Base-by-base conservation (phyloP, 2,888 invertebrate genomes). In the Lasioglossum malachurum region DNA sequence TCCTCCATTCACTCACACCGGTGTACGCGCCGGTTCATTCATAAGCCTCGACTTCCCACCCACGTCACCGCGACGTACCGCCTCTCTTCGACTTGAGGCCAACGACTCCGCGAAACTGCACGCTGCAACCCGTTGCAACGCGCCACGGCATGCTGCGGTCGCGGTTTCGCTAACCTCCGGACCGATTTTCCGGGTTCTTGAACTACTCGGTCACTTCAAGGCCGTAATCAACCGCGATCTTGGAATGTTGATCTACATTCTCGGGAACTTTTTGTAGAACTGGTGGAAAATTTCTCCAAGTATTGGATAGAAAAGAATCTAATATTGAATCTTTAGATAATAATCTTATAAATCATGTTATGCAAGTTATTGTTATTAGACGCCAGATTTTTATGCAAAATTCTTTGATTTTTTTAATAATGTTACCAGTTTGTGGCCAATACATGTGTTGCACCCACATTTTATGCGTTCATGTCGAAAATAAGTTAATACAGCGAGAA, bases 11-110 rank as follows among this genome's bases (percentile, higher is more conserved):
- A 88, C 89, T 91, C 91, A 91, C 90, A 92, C 90, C 88, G 87
- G 72, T 86, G 91, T 90, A 91, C 91, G 91, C 86, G 89, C 81
- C 90, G 88, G 88, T 92, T 92, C 92, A 92, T 92, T 92, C 92
- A 92, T 89, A 90, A 92, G 89, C 73, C 89, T 88, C 90, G 83
- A 72, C 88, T 89, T 80, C 84, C 90, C 92, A 91, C 93, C 92
- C 92, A 92, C 92, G 93, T 90, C 88, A 87, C 77, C 78, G 83
- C 92, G 87, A 80, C 89, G 83, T 91, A 89, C 87, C 89, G 88
- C 90, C 89, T 87, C 89, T 88, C 87, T 85, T 85, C 82, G 85
- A 88, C 83, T 84, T 80, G 88, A 79, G 91, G 92, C 91, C 92
- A 91, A 92, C 87, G 89, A 91, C 90, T 92, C 87, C 74, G 83